A percentile compares a stretch with the other conserved stretches of the same genome.
phyloP scores from a whole-genome alignment of 2,888 invertebrate genomes.

The Nomada fabriciana region DNA sequence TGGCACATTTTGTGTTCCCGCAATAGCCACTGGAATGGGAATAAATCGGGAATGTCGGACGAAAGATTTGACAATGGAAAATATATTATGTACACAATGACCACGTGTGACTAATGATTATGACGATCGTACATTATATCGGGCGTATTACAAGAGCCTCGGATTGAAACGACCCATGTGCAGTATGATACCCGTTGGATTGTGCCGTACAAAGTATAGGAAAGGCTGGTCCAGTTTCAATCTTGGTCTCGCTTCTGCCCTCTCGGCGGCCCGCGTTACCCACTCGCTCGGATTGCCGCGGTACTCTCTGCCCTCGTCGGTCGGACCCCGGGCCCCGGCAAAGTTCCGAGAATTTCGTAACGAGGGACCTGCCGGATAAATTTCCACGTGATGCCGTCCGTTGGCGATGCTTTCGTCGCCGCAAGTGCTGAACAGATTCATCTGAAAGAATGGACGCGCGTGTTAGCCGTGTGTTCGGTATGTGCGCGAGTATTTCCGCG shows the following conservation, averaged over 20 bases:
- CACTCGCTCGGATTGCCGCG: not conserved
- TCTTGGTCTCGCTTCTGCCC: constrained; percentile 85
- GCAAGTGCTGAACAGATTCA: constrained; percentile 93
- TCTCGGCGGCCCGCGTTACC: constrained; percentile 71
- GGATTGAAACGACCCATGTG: constrained; percentile 96
- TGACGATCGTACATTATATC: too few relatives aligned
- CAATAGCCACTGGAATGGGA: too few relatives aligned
- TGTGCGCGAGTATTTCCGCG: too few relatives aligned
- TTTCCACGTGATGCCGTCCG: constrained; percentile 92
- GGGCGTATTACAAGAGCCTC: constrained; percentile 72
- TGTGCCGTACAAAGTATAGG: constrained; percentile 94
- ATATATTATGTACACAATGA: too few relatives aligned
- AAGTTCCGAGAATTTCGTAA: not conserved
- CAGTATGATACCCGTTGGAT: constrained; percentile 95
- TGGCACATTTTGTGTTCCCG: too few relatives aligned
- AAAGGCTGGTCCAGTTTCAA: constrained; percentile 95
- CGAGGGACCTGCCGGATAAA: constrained; percentile 90
- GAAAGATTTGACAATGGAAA: too few relatives aligned
- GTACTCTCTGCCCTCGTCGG: constrained; percentile 1
- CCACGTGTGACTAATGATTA: too few relatives aligned
- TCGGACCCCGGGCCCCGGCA: not conserved
- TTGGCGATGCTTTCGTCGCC: constrained; percentile 89
- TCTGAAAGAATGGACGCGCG: constrained; percentile 69
- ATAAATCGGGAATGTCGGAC: too few relatives aligned
- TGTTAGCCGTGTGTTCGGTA: too few relatives aligned